Evolutionary conservation across 1,140 invertebrate genomes (phyloP).

Genomic region (Drosophila novamexicana): DNA sequence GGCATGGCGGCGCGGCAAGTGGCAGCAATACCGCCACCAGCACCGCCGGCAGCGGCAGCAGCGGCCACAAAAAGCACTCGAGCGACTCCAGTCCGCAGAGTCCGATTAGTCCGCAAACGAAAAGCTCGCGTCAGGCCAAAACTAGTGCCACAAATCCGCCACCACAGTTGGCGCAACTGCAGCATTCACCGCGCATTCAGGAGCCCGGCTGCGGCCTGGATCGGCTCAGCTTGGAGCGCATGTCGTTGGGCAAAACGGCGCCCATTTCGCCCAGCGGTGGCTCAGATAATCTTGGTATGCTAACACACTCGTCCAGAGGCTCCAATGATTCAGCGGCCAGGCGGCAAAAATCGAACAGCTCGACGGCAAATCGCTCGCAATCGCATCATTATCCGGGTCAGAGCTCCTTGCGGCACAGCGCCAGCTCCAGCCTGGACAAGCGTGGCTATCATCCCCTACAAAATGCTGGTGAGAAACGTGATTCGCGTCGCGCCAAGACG

Average conservation of each 20-base stretch:
- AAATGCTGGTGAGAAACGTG: constrained; percentile 84
- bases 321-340: constrained; percentile 74
- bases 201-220: constrained; percentile 62
- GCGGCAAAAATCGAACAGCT: constrained; percentile 67
- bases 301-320: constrained; percentile 78
- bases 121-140: constrained; percentile 74
- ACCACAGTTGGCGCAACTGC: constrained; percentile 54
- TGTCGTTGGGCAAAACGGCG: constrained; percentile 61
- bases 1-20: constrained; percentile 51
- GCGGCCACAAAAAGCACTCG: constrained; percentile 80
- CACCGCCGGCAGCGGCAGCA: constrained; percentile 71
- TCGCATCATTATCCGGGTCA: constrained; percentile 60
- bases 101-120: constrained; percentile 80
- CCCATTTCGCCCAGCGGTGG: constrained; percentile 69
- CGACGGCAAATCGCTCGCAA: constrained; percentile 65
- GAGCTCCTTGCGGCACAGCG: constrained; percentile 68
- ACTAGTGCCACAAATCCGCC: constrained; percentile 68
- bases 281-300: constrained; percentile 71
- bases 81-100: constrained; percentile 84
- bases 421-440: constrained; percentile 84
- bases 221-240: constrained; percentile 67
- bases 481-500: constrained; percentile 62
- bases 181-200: constrained; percentile 21
- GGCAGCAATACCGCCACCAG: constrained; percentile 74
- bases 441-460: constrained; percentile 84